phyloP scores from a whole-genome alignment of 2,797 vertebrate species.

The Peromyscus aztecus region DNA sequence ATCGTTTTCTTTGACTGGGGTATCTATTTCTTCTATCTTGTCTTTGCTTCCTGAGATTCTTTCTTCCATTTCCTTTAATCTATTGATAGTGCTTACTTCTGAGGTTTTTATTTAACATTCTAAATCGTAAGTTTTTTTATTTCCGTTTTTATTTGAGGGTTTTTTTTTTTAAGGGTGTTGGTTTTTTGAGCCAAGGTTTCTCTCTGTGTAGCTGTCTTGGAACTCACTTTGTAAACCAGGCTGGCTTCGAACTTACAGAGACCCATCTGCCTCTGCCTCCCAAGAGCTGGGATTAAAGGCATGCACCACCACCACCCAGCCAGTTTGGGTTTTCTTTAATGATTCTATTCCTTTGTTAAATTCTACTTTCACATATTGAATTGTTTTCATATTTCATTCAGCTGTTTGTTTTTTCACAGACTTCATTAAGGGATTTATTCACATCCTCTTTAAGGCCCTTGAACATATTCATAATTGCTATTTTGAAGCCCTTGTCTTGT shows the following conservation, averaged over 20 bases:
- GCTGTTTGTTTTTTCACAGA: background rate
- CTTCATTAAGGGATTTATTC: background rate
- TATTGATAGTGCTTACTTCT: background rate
- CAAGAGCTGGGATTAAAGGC: background rate
- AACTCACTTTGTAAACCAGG: background rate
- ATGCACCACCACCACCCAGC: rapidly evolving
- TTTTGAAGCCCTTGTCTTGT: background rate
- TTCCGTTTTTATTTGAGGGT: background rate
- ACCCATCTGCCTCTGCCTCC: background rate
- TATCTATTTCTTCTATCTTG: background rate
- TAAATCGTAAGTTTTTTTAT: background rate
- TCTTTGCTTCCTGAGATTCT: background rate
- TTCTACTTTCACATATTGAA: background rate
- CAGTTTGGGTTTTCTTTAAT: background rate
- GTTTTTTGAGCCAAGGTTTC: background rate
- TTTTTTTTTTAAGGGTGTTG: background rate
- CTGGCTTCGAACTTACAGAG: background rate
- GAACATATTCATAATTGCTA: background rate
- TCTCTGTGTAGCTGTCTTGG: background rate
- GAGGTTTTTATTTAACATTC: background rate
- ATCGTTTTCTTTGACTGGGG: background rate
- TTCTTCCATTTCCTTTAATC: background rate
- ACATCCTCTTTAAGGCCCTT: background rate
- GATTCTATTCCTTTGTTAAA: background rate
- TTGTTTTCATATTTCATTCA: background rate